Conservation (phyloP, 2,888 invertebrate species). For the Tetranychus truncatus region DNA sequence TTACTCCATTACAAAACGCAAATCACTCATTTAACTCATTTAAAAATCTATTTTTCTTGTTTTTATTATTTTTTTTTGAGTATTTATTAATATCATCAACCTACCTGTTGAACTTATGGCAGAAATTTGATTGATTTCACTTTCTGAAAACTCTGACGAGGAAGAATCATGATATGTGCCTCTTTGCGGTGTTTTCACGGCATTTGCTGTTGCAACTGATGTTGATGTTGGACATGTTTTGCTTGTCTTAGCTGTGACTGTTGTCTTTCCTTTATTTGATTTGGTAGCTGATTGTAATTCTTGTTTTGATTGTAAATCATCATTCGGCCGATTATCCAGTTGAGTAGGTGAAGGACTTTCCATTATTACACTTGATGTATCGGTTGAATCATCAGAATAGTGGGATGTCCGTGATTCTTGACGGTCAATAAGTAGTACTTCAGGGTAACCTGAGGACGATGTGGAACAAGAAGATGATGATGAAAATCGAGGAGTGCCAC, state of each 20-base stretch:
- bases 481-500: neutral
- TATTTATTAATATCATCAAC: neutral
- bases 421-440: neutral
- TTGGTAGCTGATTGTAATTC: neutral
- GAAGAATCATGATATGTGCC: conserved; percentile 5
- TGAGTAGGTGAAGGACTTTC: conserved; percentile 11
- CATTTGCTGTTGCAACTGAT: neutral
- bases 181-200: neutral
- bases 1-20: neutral
- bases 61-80: no score
- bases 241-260: neutral
- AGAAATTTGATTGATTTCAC: neutral
- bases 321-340: neutral
- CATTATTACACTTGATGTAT: conserved; percentile 5
- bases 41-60: no score
- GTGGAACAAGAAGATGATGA: neutral
- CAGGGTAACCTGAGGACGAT: neutral
- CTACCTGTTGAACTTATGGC: neutral
- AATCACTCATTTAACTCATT: no score
- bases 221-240: neutral
- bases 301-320: neutral
- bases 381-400: conserved; percentile 10
- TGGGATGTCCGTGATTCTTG: conserved; percentile 7
- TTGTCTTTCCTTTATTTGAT: neutral
- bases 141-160: conserved; percentile 4